Percentiles rank a stretch among this genome's conserved stretches.
phyloP scores from a whole-genome alignment of 2,888 invertebrate genomes.

The Limnephilus auricula region DNA sequence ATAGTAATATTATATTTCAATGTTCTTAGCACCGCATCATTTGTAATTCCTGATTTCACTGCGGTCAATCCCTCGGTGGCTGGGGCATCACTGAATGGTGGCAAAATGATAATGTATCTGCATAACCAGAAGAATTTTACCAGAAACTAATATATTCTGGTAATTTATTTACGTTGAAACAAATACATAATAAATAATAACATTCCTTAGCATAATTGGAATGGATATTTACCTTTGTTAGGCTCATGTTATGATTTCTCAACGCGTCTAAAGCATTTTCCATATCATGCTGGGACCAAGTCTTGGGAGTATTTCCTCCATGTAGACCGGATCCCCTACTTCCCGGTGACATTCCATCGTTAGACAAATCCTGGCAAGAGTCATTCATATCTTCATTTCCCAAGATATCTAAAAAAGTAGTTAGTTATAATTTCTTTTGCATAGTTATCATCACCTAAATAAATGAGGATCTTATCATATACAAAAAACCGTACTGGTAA shows the following conservation, averaged over 20 bases:
- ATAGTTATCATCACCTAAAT: background rate
- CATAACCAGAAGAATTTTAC: too few species aligned
- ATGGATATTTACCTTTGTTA: slow-evolving; percentile 83
- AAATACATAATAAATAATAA: background rate
- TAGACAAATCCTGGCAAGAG: slow-evolving; percentile 57
- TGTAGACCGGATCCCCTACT: slow-evolving; percentile 67
- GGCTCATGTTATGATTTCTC: slow-evolving; percentile 91
- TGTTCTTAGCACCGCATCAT: background rate
- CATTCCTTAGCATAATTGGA: background rate
- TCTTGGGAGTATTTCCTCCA: slow-evolving; percentile 83
- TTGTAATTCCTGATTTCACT: background rate
- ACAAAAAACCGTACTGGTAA: background rate
- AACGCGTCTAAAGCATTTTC: slow-evolving; percentile 91
- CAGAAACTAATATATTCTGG: background rate
- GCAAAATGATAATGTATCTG: too few species aligned
- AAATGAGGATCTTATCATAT: background rate
- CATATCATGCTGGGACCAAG: slow-evolving; percentile 94
- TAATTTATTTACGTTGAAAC: too few species aligned
- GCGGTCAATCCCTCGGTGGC: background rate
- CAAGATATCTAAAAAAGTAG: slow-evolving; percentile 30
- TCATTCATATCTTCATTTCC: slow-evolving; percentile 58
- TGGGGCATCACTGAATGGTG: too few species aligned
- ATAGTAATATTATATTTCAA: background rate
- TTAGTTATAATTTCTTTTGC: background rate
- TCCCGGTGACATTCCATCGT: slow-evolving; percentile 66